These are phyloP conservation scores for Triplophysa tibetana DNA, from an alignment of 2,113 vertebrate species.

Conservation along the genomic window DNA sequence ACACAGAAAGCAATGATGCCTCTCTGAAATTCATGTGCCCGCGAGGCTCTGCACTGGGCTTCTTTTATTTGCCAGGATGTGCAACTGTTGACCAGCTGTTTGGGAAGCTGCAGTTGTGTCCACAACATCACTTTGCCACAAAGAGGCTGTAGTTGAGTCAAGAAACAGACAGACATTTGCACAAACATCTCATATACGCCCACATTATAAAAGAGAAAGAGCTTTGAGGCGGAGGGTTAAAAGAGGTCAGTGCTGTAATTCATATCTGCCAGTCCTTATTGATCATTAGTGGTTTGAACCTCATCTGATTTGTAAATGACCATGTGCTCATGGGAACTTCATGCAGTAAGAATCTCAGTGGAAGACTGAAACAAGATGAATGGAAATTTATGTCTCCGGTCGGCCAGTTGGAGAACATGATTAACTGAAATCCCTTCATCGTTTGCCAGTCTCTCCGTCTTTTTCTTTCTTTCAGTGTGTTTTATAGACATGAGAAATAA, in stretches of 20 bases:
- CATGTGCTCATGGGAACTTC: conserved; percentile 11
- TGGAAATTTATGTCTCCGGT: conserved; percentile 35
- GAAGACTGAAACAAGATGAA: conserved; percentile 25
- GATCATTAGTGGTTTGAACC: conserved; percentile 35
- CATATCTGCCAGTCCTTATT: conserved; percentile 16
- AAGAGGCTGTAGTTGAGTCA: conserved; percentile 41
- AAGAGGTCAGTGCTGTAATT: conserved; percentile 1
- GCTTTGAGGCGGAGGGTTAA: not conserved
- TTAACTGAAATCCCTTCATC: conserved; percentile 17
- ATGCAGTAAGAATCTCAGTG: conserved; percentile 14
- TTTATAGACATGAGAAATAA: conserved; percentile 7
- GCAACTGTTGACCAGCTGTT: conserved; percentile 91
- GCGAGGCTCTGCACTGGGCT: conserved; percentile 70
- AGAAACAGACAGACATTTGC: conserved; percentile 27
- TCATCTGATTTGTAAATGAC: conserved; percentile 30
- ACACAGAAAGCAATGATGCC: conserved; percentile 77
- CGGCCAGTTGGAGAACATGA: conserved; percentile 10
- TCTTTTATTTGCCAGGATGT: conserved; percentile 85
- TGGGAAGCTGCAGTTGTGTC: conserved; percentile 71
- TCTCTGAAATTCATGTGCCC: conserved; percentile 54
- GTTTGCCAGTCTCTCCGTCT: not conserved
- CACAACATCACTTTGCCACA: conserved; percentile 40
- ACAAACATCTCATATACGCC: conserved; percentile 25
- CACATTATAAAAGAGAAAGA: not conserved
- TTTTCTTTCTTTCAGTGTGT: not conserved